Base-by-base conservation (phyloP, 2,888 invertebrate genomes). In the Teleogryllus oceanicus region DNA sequence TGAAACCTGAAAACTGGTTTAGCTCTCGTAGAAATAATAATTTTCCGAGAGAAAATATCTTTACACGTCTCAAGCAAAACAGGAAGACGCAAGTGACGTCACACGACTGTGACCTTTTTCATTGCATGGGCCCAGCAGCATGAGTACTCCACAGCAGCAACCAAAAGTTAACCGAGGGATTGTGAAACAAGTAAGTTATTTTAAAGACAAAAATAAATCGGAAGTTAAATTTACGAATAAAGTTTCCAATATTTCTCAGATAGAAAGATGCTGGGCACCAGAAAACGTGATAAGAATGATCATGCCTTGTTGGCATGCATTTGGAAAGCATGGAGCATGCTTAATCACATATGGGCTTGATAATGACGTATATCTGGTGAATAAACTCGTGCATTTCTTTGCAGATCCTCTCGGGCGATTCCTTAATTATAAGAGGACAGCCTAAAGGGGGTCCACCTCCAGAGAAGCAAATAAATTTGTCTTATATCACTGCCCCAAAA, bases 381-480 rank as follows among this genome's bases (percentile, higher is more conserved):
- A 74, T 49, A 13, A 78, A 76, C 49, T 37, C 77, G 81, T 79
- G 80, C 82, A 80, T 83, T 83, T 79, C 80, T 82, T 87, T 89
- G 78, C 83, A 99, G 98, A 94, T 99, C 83, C 90, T 96, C 82
- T 98, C 99, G 82, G 99, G 99, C 81, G 99, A 99, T 89, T 94
- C 98, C 81, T 91, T 99, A 81, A 93, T 98, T 78, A 94, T 99
- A 84, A 91, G 97, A 85, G 96, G 93, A 82, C 91, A 92, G 83
- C 94, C 94, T 1, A 92, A 92, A 85, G 91, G 91, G 80, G 96
- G 96, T 21, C 96, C 96, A 74, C 98, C 98, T 75, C 95, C 95
- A 82, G 99, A 99, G 88, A 94, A 95, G 88, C 94, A 95, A 83
- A 91, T 99, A 79, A 94, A 94, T 83, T 92, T 99, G 83, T 95